Evolutionary conservation across 1,140 invertebrate genomes (phyloP).

Genomic region (Fragariocoptes setiger): DNA sequence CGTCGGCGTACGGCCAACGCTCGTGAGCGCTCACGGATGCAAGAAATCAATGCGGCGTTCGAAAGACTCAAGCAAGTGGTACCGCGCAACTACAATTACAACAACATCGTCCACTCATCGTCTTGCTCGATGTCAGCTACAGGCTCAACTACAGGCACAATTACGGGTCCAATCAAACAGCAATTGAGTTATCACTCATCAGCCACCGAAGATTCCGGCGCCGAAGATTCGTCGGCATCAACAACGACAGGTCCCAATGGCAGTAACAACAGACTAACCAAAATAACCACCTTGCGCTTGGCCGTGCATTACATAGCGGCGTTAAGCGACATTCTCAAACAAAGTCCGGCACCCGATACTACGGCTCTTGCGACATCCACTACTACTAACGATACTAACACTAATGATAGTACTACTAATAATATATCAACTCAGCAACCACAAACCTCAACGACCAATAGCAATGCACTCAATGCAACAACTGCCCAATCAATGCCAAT

Average conservation of each 20-base stretch:
- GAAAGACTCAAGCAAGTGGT: conserved; percentile 39
- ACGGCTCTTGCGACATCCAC: too few species aligned
- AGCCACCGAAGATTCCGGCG: neutral
- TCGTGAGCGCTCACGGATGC: conserved; percentile 45
- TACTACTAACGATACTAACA: too few species aligned
- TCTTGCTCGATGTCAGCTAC: neutral
- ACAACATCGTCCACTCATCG: neutral
- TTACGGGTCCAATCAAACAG: neutral
- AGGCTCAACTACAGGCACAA: neutral
- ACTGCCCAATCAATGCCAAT: too few species aligned
- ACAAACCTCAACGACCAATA: too few species aligned
- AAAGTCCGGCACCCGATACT: too few species aligned
- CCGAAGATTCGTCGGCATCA: conserved; percentile 14
- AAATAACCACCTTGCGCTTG: conserved; percentile 50
- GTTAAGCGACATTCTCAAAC: conserved; percentile 20
- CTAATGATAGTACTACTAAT: too few species aligned
- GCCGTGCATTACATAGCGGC: conserved; percentile 56
- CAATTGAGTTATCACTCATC: too few species aligned
- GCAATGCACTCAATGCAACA: too few species aligned
- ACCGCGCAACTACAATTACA: conserved; percentile 18
- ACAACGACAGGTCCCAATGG: conserved; percentile 15
- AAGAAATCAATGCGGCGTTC: conserved; percentile 57
- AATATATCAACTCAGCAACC: too few species aligned
- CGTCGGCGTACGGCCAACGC: conserved; percentile 58
- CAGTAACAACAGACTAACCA: conserved; percentile 32